Evolutionary conservation across 2,888 invertebrate genomes (phyloP).

Genomic region (Steinernema carpocapsae): DNA sequence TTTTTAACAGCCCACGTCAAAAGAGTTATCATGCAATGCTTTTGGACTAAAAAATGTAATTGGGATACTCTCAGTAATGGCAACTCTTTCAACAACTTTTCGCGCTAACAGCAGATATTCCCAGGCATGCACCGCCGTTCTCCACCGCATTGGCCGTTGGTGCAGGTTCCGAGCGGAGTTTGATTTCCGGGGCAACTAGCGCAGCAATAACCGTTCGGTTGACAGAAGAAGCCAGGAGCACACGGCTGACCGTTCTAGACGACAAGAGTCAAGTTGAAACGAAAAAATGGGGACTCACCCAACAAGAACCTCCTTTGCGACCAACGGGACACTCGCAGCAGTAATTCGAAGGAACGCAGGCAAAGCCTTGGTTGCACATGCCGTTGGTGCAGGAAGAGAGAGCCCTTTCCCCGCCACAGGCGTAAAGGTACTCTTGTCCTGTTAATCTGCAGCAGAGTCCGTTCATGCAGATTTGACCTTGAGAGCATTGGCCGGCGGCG

Average conservation of each 20-base stretch:
- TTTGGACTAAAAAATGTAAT: too few relatives aligned
- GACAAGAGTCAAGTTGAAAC: not conserved
- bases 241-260: slow-evolving; percentile 49
- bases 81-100: too few relatives aligned
- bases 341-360: slow-evolving; percentile 63
- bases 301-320: slow-evolving; percentile 57
- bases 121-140: slow-evolving; percentile 59
- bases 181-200: slow-evolving; percentile 59
- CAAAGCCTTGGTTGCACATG: slow-evolving; percentile 49
- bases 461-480: slow-evolving; percentile 60
- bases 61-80: too few relatives aligned
- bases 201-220: slow-evolving; percentile 64
- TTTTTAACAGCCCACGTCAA: too few relatives aligned
- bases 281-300: slow-evolving; percentile 43
- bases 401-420: slow-evolving; percentile 63
- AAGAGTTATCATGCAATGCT: too few relatives aligned
- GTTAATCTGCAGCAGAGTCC: slow-evolving; percentile 64
- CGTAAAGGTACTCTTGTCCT: slow-evolving; percentile 56
- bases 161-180: slow-evolving; percentile 57
- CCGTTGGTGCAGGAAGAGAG: slow-evolving; percentile 50
- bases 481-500: slow-evolving; percentile 55
- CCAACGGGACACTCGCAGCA: slow-evolving; percentile 66
- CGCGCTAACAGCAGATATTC: slow-evolving; percentile 62
- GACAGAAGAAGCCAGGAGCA: slow-evolving; percentile 59
- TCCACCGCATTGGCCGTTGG: slow-evolving; percentile 55